Evolutionary conservation across 1,140 invertebrate species (phyloP).

Genomic region (Drosophila hydei): DNA sequence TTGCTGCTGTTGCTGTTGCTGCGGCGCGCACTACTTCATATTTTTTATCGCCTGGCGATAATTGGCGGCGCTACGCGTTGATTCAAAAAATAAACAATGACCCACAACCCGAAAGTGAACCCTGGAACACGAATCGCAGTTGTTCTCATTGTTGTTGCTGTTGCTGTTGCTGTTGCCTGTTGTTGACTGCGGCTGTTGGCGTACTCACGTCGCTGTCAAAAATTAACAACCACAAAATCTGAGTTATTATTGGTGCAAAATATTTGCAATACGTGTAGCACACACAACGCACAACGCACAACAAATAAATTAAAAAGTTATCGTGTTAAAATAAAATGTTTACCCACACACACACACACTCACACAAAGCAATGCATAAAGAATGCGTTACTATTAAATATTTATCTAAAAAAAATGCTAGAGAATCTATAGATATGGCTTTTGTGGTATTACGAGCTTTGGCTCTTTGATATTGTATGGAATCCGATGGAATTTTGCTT

Average conservation of each 20-base stretch:
- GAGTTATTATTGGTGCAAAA: constrained; percentile 69
- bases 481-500: too few relatives aligned
- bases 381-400: not conserved
- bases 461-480: too few relatives aligned
- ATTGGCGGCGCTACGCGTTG: constrained; percentile 66
- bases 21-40: constrained; percentile 50
- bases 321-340: constrained; percentile 17
- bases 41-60: constrained; percentile 64
- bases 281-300: constrained; percentile 1
- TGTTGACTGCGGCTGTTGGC: constrained; percentile 61
- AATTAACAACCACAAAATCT: constrained; percentile 75
- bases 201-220: constrained; percentile 60
- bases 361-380: not conserved
- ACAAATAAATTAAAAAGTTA: constrained; percentile 30
- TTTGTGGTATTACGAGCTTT: not conserved
- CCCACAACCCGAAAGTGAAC: constrained; percentile 25
- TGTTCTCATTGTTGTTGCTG: constrained; percentile 35
- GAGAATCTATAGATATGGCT: too few relatives aligned
- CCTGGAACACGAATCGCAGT: constrained; percentile 5
- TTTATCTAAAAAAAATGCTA: too few relatives aligned
- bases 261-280: constrained; percentile 45
- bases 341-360: not conserved
- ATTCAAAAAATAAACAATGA: constrained; percentile 69
- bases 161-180: constrained; percentile 20
- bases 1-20: constrained; percentile 19